Evolutionary conservation across 2,888 invertebrate species (phyloP), one percentile per base, ranked within the genome.

Genomic region (Corbicula japonica): DNA sequence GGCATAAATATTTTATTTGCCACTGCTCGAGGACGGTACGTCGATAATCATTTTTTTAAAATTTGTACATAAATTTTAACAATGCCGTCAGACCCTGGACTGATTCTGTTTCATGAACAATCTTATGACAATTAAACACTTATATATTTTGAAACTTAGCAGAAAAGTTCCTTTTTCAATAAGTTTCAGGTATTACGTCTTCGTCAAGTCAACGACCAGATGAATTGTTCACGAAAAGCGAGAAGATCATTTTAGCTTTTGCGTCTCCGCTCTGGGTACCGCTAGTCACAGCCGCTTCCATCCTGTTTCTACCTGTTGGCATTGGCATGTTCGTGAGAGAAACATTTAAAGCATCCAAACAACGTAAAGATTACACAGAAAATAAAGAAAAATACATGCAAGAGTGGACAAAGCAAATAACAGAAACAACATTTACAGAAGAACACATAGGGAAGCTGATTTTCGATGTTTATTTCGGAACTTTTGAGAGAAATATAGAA

Each of bases 261-360:
- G 79, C 81, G 34, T 76, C 87, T 28, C 87, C 87, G 10, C 60
- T 87, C 0, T 87, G 86, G 86, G 56, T 87, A 8, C 87, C 87
- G 15, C 54, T 86, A 46, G 85, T 86, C 3, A 76, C 83, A 18
- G 83, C 77, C 0, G 86, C 87, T n/a, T 73, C 81, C 5, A 5
- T 86, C 5, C n/a, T 87, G 18, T 86, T 84, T 46, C 56, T 85
- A 26, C 85, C 87, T 26, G 80, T 86, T 0, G 85, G 83, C 6
- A 35, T 83, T 10, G 85, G 80, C 5, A 80, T 85, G 71, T 61
- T 81, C 4, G 72, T 87, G 1, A 73, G 76, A 15, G 83, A 87
- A 46, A 63, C 61, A 10, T 21, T 84, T 0, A 69, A 72, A 60
- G 82, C 77, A 18, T 60, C 23, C 28, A 60, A 63, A 35, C 74